Evolutionary conservation across 35 echinoderm and acorn worm genomes (phyloP), one percentile per base, ranked within the genome.

Genomic region (Lytechinus pictus): DNA sequence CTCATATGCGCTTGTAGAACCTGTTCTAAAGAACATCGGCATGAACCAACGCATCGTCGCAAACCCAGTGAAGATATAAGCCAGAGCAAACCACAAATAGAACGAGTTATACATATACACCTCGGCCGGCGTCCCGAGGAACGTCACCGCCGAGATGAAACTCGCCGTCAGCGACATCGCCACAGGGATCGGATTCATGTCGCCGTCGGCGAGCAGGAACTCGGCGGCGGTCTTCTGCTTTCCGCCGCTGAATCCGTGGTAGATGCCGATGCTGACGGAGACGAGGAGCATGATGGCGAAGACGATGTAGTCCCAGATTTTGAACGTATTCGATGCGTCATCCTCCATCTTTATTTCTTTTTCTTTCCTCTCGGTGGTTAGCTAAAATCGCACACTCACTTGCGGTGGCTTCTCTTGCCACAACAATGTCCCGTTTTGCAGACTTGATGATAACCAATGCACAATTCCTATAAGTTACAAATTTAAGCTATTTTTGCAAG

Each of bases 111-210:
- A 86, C 9, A 96, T 54, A 54, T 97, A 97, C 54, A 94, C 96
- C 92, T 97, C 96, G 0, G 93, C 96, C 33, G 96, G 96, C 1
- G 96, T 96, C 16, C 96, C 96, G 16, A 97, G 92, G 24, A 96
- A 95, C 21, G 96, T 97, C 52, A 97, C 92, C 19, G 96, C 96
- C 0, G 96, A 97, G 8, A 97, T 97, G 55, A 97, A 97, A 55
- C 95, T 96, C n/a, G 96, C 96, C 55, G 95, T 95, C 60, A 97
- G 54, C 27, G 96, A 97, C 95, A 97, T 97, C 10, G 95, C 95
- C 16, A 97, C 96, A 0, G 96, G 96, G 86, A 97, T 89, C n/a
- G 96, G 53, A 60, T 87, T 95, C 96, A 97, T 97, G 95, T 92
- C 61, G 6, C 92, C 51, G 95, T 97, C 95, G 9, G 96, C 96